Conservation (phyloP, 2,888 invertebrate genomes). For the Trichacis sp. region DNA sequence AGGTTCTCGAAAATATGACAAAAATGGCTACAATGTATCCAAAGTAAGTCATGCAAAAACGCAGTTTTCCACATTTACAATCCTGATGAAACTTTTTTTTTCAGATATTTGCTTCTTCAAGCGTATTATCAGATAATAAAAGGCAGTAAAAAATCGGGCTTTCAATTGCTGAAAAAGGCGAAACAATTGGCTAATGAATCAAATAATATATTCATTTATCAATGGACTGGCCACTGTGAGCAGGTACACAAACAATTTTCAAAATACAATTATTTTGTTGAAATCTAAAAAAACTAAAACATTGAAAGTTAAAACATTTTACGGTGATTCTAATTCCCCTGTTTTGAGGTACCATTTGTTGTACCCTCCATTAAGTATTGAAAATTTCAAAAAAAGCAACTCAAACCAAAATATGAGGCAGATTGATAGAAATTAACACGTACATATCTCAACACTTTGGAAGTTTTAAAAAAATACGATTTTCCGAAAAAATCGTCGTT, state of each 20-base stretch:
- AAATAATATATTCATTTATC: constrained; percentile 67
- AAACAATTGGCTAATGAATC: constrained; percentile 64
- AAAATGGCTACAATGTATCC: constrained; percentile 51
- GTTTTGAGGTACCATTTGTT: no score
- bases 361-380: no score
- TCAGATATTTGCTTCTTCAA: constrained; percentile 70
- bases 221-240: constrained; percentile 72
- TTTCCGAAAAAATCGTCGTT: no score
- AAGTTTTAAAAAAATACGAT: no score
- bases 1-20: constrained; percentile 50
- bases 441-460: no score
- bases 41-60: constrained; percentile 42
- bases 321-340: no score
- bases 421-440: no score
- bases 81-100: background rate
- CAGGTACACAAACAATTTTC: constrained; percentile 68
- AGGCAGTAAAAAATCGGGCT: constrained; percentile 66
- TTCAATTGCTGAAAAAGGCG: constrained; percentile 67
- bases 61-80: background rate
- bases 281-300: background rate
- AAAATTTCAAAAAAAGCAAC: no score
- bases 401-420: no score
- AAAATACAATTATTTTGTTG: constrained; percentile 5
- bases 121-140: constrained; percentile 72
- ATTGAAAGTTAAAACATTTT: background rate